Percentiles rank a stretch among this genome's conserved stretches.
These are phyloP conservation scores for Gallinago undulata DNA, from an alignment of 2,113 vertebrate genomes.

Conservation along the genomic window DNA sequence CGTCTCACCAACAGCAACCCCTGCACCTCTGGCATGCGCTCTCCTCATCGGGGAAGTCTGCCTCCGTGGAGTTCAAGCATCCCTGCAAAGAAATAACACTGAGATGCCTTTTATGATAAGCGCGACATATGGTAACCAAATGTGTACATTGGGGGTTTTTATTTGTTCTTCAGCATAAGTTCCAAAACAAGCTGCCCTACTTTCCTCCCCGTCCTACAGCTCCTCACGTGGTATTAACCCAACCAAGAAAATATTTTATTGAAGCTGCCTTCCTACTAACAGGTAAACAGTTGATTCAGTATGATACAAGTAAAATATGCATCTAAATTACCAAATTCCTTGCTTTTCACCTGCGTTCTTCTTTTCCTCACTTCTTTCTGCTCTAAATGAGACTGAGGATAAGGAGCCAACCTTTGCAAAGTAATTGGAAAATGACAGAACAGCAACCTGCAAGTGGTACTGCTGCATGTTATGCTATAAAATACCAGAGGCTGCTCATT, in stretches of 20 bases:
- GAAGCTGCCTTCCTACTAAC: neutral
- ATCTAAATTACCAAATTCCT: neutral
- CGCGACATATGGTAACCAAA: conserved; percentile 20
- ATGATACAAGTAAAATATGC: neutral
- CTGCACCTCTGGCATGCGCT: neutral
- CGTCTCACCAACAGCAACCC: neutral
- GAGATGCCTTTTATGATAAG: conserved; percentile 43
- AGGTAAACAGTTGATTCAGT: conserved; percentile 31
- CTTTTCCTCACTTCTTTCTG: neutral
- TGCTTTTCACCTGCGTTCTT: neutral
- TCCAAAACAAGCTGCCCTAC: conserved; percentile 56
- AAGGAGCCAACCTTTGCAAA: neutral
- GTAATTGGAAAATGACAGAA: neutral
- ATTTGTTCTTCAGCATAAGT: conserved; percentile 41
- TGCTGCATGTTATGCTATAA: neutral
- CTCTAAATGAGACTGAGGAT: neutral
- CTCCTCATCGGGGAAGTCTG: neutral
- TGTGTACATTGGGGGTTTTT: conserved; percentile 57
- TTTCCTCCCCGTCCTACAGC: neutral
- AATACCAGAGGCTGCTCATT: neutral
- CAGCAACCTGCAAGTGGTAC: neutral
- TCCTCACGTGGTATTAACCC: neutral
- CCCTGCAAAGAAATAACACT: conserved; percentile 19
- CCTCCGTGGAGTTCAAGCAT: neutral
- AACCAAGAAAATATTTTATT: neutral